Evolutionary conservation across 2,888 invertebrate species (phyloP), one percentile per base, ranked within the genome.

Genomic region (Drosophila longiperda): DNA sequence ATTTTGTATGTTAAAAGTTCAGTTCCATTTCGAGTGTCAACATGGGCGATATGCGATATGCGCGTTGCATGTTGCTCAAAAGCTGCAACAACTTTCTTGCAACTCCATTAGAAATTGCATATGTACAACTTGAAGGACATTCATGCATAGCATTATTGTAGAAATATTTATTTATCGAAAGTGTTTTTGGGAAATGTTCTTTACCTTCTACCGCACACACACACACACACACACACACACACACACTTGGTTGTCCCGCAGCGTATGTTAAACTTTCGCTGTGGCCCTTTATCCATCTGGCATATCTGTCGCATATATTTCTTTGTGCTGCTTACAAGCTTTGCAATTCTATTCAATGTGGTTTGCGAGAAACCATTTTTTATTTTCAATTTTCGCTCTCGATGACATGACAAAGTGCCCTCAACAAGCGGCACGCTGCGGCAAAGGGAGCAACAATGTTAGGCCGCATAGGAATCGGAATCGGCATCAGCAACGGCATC

Each of bases 361-460:
- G 40, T 65, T 65, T 52, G 59, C 40, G 65, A 34, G 50, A 78
- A 75, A 60, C 72, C 73, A 89, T 89, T 86, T 86, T 84, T 89
- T 78, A 82, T 86, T 87, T 89, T 84, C 89, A 82, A 86, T 86
- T 87, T 89, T 76, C 89, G 71, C 74, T 80, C 75, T 78, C 85
- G 82, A 70, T 77, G 76, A 82, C 87, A 87, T 89, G 86, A 89
- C 86, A 87, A 89, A 87, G 89, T 89, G 87, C 67, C 75, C 77
- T 78, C 87, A 80, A 79, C 83, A 61, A 60, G 63, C 63, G 60
- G 40, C 63, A 55, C 61, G 67, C 62, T 33, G 61, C 68, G 49
- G 67, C 57, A 50, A 69, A 66, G 64, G 68, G 62, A 58, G 69
- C 85, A 82, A 72, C 80, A 65, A 60, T 66, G 63, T 12, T 50